Evolutionary conservation across 2,113 vertebrate genomes (phyloP).

Genomic region (Aleadryas rufinucha): DNA sequence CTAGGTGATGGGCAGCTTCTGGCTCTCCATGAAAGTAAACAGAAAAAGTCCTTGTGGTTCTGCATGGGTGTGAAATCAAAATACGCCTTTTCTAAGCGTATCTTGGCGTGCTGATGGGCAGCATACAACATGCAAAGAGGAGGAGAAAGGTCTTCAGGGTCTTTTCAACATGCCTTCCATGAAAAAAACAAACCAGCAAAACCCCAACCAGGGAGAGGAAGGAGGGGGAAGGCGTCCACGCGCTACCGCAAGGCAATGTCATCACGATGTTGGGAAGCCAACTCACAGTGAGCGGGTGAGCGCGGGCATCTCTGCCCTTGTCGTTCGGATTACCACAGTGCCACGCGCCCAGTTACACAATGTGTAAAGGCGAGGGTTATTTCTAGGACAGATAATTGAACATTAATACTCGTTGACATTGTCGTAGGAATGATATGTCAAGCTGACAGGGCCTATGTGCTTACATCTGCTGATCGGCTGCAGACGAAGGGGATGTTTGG

Average conservation of each 20-base stretch:
- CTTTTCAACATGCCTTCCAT: background rate
- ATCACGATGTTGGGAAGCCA: slow-evolving; percentile 48
- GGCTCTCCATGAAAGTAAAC: background rate
- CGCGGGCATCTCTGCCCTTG: slow-evolving; percentile 71
- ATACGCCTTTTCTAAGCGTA: background rate
- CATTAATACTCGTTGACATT: slow-evolving; percentile 83
- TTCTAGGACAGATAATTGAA: slow-evolving; percentile 87
- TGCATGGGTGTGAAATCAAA: background rate
- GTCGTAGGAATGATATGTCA: slow-evolving; percentile 82
- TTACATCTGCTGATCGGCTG: slow-evolving; percentile 76
- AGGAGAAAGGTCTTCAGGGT: background rate
- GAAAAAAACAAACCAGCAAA: background rate
- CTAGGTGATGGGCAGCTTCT: background rate
- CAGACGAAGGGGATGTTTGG: slow-evolving; percentile 68
- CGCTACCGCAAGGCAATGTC: slow-evolving; percentile 58
- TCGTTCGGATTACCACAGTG: slow-evolving; percentile 57
- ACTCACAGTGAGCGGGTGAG: slow-evolving; percentile 45
- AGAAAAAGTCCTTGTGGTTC: background rate
- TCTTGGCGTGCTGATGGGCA: background rate
- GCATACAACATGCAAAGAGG: background rate
- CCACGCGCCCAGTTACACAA: slow-evolving; percentile 61
- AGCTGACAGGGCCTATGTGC: slow-evolving; percentile 79
- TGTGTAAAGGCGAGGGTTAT: slow-evolving; percentile 70
- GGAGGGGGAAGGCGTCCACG: background rate
- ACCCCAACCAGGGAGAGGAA: background rate